Conservation (phyloP, 2,113 vertebrate genomes). For the Planiliza haematocheilus region DNA sequence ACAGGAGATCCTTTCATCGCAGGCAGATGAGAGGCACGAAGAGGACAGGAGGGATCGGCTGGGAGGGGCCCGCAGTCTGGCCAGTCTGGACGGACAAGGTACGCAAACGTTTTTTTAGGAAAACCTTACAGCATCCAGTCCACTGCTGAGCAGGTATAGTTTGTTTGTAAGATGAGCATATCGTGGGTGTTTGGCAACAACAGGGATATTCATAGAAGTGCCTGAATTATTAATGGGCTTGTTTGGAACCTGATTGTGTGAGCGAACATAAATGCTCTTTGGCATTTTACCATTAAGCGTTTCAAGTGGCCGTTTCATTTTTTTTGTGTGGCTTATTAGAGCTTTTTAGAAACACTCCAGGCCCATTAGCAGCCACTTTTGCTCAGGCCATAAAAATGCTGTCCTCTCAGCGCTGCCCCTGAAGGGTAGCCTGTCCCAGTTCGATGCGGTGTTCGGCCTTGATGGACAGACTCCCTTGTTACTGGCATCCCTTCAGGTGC, state of each 20-base stretch:
- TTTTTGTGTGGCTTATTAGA: conserved; percentile 17
- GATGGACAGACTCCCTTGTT: conserved; percentile 29
- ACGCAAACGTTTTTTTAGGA: conserved; percentile 22
- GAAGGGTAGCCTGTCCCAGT: not conserved
- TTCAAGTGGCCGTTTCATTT: not conserved
- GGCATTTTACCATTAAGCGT: no score
- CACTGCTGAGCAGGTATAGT: not conserved
- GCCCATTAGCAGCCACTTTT: conserved; percentile 38
- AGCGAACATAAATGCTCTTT: no score
- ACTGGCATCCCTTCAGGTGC: conserved; percentile 12
- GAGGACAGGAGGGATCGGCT: conserved; percentile 86
- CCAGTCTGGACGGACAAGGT: conserved; percentile 97
- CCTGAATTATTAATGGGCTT: conserved; percentile 13
- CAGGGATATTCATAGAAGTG: not conserved
- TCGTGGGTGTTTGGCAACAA: conserved; percentile 5
- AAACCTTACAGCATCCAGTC: not conserved
- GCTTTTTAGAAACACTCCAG: conserved; percentile 37
- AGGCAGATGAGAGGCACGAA: conserved; percentile 87
- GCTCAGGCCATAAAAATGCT: conserved; percentile 35
- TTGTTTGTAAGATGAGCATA: not conserved
- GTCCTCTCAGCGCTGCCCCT: conserved; percentile 12
- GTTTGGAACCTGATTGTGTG: not conserved
- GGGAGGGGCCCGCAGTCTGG: conserved; percentile 89
- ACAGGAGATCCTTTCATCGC: conserved; percentile 91
- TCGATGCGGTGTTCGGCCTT: conserved; percentile 30